Base-by-base conservation (phyloP, 2,888 invertebrate genomes). In the Ecdyonurus torrentis region DNA sequence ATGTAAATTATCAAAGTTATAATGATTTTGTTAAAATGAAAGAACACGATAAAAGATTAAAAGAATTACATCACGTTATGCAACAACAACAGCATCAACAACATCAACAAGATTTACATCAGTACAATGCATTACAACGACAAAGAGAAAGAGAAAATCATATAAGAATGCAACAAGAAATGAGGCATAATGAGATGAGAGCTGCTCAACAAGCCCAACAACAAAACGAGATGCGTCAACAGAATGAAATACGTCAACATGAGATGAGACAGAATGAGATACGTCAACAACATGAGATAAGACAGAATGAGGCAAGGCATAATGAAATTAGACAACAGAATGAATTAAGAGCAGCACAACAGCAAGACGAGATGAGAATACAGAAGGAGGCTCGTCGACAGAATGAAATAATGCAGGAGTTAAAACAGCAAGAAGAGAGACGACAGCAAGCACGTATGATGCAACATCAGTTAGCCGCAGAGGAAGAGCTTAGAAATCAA, bases 391-490 rank as follows among this genome's bases (percentile, higher is more conserved):
- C 72, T 22, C 67, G 71, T 19, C 63, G n/a, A 24, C 61, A 25
- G 61, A 63, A 15, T 53, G 61, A 3, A 50, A 60, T 65, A 20
- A 24, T 62, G 18, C 63, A 65, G 71, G 70, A 65, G 66, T 72
- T 67, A 68, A 75, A 70, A 59, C 74, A 66, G 68, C 74, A 74
- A 58, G 70, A 75, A 22, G 72, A 73, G 24, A 71, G 72, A n/a
- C 73, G 75, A 25, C 69, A 72, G 52, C 55, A 61, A 23, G 64
- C 52, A 59, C 62, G 52, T 18, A 68, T 72, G 24, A 70, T 70
- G 5, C 65, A 72, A 37, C 37, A 37, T 59, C 70, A 72, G 61
- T 69, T 71, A 60, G 69, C 71, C 52, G 69, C 64, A 58, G 69
- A 66, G 60, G 62, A 62, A 18, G 22, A 25, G 19, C 20, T 58